Evolutionary conservation across 2,797 vertebrate genomes (phyloP).

Genomic region (Pseudotriccus pelzelni): DNA sequence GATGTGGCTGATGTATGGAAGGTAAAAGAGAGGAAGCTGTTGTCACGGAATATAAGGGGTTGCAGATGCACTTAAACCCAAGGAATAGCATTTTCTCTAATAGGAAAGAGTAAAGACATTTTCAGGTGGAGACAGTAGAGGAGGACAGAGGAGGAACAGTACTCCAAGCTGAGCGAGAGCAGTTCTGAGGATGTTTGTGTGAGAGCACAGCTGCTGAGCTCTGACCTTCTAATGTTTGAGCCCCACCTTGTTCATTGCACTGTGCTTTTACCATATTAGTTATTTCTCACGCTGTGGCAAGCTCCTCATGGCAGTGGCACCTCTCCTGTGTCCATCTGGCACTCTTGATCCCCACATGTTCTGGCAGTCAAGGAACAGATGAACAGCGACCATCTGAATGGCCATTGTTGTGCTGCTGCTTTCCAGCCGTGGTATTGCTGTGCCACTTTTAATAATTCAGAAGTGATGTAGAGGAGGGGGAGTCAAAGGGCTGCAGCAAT

Average conservation of each 20-base stretch:
- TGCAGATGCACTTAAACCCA: not conserved
- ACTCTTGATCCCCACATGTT: rapidly evolving
- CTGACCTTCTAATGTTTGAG: not conserved
- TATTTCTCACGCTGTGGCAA: not conserved
- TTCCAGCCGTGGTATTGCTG: not conserved
- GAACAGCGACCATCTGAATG: not conserved
- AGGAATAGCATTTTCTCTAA: not conserved
- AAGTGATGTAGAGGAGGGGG: slow-evolving; percentile 31
- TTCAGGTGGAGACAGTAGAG: not conserved
- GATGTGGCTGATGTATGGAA: not conserved
- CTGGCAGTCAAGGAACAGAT: not conserved
- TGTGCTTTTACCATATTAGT: not conserved
- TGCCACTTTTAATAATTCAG: slow-evolving; percentile 48
- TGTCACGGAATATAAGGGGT: not conserved
- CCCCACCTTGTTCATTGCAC: not conserved
- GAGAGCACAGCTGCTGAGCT: not conserved
- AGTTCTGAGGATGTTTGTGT: not conserved
- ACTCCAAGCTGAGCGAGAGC: not conserved
- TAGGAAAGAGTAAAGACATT: not conserved
- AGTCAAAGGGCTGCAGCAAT: slow-evolving; percentile 29
- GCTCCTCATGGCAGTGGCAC: not conserved
- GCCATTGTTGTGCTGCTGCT: not conserved
- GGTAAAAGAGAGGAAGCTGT: not conserved
- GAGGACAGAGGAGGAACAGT: not conserved
- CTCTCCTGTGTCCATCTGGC: not conserved